Evolutionary conservation across 2,797 vertebrate species (phyloP).

Genomic region (Odontamblyopus rebecca): DNA sequence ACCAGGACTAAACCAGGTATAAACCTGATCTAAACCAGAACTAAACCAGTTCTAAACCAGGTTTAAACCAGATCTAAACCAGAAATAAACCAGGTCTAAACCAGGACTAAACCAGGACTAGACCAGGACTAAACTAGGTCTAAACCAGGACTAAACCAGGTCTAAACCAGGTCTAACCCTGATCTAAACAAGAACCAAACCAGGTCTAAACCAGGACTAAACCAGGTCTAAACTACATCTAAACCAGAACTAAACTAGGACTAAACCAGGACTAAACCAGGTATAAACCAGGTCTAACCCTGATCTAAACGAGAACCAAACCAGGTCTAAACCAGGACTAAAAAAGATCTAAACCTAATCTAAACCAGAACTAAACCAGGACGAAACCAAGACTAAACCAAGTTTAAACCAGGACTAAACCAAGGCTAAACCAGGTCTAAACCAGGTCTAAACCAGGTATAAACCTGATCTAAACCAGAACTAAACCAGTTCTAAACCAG

Average conservation of each 20-base stretch:
- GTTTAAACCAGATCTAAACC: not conserved
- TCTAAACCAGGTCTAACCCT: not conserved
- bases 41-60: not conserved
- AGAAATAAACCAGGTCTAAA: not conserved
- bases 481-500: not conserved
- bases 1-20: not conserved
- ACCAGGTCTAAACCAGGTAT: not conserved
- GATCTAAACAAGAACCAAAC: too few species aligned
- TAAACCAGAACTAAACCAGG: not conserved
- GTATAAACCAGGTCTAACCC: not conserved
- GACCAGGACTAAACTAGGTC: not conserved
- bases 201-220: not conserved
- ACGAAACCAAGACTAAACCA: too few species aligned
- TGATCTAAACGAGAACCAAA: not conserved
- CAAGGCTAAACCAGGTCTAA: not conserved
- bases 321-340: not conserved
- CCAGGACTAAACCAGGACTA: not conserved
- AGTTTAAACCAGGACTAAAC: not conserved
- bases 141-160: not conserved
- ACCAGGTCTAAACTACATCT: not conserved
- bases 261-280: not conserved
- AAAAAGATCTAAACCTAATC: not conserved
- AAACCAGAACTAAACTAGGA: not conserved
- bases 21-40: too few species aligned
- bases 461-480: not conserved